A percentile compares a stretch with the other conserved stretches of the same genome.
Evolutionary conservation across 2,797 vertebrate species (phyloP).

Genomic region (Smutsia gigantea): DNA sequence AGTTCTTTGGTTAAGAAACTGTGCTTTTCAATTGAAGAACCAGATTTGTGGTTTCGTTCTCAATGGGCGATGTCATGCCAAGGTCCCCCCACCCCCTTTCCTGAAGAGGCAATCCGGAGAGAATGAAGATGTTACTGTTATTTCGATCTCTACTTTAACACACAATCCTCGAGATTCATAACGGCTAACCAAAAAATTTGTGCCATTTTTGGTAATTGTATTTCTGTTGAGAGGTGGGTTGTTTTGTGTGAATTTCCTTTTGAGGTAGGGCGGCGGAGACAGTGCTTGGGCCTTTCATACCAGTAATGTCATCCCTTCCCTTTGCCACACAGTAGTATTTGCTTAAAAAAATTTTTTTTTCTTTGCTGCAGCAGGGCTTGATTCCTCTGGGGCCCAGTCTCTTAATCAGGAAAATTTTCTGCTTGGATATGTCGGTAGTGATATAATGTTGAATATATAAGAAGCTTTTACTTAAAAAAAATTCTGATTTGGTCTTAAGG

Average conservation of each 20-base stretch:
- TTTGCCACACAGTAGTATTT: slow-evolving; percentile 74
- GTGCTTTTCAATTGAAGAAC: slow-evolving; percentile 57
- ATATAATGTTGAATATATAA: slow-evolving; percentile 66
- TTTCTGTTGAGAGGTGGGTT: slow-evolving; percentile 72
- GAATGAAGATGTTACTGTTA: slow-evolving; percentile 64
- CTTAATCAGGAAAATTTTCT: slow-evolving; percentile 81
- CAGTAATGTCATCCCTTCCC: slow-evolving; percentile 70
- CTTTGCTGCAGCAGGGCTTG: slow-evolving; percentile 81
- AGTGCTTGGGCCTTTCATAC: slow-evolving; percentile 79
- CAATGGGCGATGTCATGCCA: slow-evolving; percentile 77
- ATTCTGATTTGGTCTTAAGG: slow-evolving; percentile 48
- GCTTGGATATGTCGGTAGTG: slow-evolving; percentile 46
- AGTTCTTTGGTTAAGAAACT: slow-evolving; percentile 51
- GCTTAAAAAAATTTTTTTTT: slow-evolving; percentile 26
- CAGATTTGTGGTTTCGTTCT: slow-evolving; percentile 70
- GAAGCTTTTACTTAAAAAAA: slow-evolving; percentile 71
- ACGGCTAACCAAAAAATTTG: slow-evolving; percentile 43
- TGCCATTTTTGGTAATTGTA: slow-evolving; percentile 52
- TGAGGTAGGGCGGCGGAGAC: slow-evolving; percentile 61
- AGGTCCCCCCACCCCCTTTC: background rate
- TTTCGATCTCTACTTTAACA: slow-evolving; percentile 41
- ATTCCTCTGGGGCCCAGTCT: slow-evolving; percentile 80
- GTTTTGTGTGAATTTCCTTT: slow-evolving; percentile 69
- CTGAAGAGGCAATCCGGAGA: slow-evolving; percentile 31
- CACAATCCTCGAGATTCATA: slow-evolving; percentile 37